Evolutionary conservation across 2,797 vertebrate species (phyloP).

Genomic region (Dermochelys coriacea): DNA sequence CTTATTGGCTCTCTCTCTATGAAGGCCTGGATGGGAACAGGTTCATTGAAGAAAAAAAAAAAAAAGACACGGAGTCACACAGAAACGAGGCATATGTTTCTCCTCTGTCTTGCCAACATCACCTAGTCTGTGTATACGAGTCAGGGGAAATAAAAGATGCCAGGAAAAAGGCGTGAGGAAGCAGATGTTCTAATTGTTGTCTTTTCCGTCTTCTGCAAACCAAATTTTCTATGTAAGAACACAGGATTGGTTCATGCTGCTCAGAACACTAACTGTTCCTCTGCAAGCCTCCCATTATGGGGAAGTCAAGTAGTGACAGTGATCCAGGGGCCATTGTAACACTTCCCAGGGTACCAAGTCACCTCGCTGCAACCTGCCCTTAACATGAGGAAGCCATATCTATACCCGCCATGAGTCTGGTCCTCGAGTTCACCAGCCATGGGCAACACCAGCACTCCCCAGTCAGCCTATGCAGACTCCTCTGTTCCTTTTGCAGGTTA

Average conservation of each 20-base stretch:
- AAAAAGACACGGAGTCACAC: neutral
- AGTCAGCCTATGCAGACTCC: neutral
- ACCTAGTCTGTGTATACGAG: rapidly evolving
- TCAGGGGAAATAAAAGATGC: neutral
- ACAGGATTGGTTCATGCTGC: neutral
- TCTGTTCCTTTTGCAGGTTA: neutral
- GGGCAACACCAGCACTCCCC: too few relatives aligned
- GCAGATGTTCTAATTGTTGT: neutral
- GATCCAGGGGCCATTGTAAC: neutral
- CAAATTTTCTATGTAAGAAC: neutral
- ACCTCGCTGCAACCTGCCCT: neutral
- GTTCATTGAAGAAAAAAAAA: neutral
- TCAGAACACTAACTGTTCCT: neutral
- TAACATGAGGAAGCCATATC: neutral
- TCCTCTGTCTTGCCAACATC: neutral
- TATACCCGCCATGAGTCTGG: neutral
- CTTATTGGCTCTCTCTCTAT: neutral
- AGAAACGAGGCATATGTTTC: neutral
- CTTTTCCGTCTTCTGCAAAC: neutral
- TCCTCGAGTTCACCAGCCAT: neutral
- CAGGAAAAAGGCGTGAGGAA: neutral
- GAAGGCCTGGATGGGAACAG: neutral
- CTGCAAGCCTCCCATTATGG: neutral
- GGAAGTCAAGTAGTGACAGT: neutral
- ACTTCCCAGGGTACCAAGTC: neutral